These are phyloP conservation scores for Crocodylus rhombifer DNA, from an alignment of 2,797 vertebrate species.

Conservation along the genomic window DNA sequence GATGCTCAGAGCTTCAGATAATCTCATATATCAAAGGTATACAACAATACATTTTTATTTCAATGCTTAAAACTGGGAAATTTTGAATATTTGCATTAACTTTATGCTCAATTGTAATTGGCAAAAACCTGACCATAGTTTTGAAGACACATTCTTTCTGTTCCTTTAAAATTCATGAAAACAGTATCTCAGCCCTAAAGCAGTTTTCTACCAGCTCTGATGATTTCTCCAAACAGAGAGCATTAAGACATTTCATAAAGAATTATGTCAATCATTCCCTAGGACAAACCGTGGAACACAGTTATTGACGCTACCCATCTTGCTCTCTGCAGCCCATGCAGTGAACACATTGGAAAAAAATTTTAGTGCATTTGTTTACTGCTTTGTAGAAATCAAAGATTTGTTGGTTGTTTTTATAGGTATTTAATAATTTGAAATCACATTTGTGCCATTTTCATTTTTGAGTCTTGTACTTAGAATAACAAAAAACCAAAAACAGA, in stretches of 20 bases:
- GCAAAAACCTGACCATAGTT: neutral
- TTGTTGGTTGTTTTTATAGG: neutral
- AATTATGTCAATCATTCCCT: neutral
- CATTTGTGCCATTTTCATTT: neutral
- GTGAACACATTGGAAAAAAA: neutral
- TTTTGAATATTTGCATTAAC: neutral
- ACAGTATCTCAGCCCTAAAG: neutral
- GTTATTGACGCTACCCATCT: neutral
- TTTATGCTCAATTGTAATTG: neutral
- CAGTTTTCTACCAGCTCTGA: neutral
- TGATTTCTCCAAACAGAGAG: neutral
- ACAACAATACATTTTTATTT: neutral
- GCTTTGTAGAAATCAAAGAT: neutral
- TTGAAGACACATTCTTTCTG: neutral
- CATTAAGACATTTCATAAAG: neutral
- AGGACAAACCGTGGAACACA: neutral
- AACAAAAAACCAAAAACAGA: neutral
- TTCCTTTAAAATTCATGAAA: neutral
- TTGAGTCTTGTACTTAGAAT: neutral
- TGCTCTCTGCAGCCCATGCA: neutral
- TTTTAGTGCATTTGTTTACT: neutral
- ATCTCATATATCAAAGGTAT: neutral
- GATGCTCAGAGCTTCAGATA: neutral
- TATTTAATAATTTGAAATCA: neutral
- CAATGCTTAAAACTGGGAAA: neutral